Conservation (phyloP, 2,113 vertebrate species). For the Pangasianodon gigas region DNA sequence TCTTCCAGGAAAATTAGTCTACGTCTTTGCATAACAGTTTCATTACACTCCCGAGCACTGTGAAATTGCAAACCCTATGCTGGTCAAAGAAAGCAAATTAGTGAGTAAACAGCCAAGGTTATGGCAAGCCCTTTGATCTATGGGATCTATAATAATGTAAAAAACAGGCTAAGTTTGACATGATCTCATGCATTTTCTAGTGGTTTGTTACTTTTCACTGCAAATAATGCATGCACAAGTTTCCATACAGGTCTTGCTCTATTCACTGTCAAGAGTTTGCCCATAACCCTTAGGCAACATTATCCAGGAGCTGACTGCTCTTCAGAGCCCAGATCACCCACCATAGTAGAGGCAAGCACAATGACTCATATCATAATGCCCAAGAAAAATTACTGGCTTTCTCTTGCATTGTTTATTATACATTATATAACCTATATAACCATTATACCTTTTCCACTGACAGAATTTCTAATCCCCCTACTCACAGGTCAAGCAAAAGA, state of each 20-base stretch:
- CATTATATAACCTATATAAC: background rate
- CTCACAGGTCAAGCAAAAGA: background rate
- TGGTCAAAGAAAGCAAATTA: constrained; percentile 60
- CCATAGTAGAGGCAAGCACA: background rate
- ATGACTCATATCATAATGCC: background rate
- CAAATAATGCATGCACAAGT: background rate
- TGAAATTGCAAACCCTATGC: constrained; percentile 59
- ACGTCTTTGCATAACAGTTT: constrained; percentile 50
- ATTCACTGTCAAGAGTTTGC: background rate
- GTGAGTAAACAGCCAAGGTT: constrained; percentile 61
- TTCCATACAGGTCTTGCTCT: background rate
- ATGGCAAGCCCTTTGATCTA: constrained; percentile 43
- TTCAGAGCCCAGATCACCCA: background rate
- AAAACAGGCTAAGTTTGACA: background rate
- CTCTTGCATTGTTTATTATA: background rate
- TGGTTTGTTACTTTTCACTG: background rate
- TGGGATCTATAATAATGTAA: constrained; percentile 2
- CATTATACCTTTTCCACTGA: background rate
- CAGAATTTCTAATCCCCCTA: background rate
- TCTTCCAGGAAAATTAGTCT: constrained; percentile 59
- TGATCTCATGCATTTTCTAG: background rate
- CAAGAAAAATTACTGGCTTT: background rate
- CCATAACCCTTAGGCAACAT: background rate
- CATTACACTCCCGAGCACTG: constrained; percentile 57
- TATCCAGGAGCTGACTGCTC: background rate